Conservation (phyloP, 2,113 vertebrate species). For the Anser cygnoides region DNA sequence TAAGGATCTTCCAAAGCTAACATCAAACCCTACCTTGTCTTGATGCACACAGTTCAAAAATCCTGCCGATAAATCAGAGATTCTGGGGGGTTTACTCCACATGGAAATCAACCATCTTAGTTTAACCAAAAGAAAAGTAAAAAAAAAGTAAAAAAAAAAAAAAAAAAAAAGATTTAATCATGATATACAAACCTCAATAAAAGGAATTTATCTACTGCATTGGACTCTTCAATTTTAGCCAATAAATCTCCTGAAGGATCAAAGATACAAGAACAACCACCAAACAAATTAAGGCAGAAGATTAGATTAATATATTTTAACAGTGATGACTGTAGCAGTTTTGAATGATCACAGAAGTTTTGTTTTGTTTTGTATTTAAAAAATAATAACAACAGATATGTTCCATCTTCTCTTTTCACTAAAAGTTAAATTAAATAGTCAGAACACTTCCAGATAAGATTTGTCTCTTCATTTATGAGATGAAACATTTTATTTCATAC, state of each 20-base stretch:
- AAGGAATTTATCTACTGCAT: background rate
- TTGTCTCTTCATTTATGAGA: background rate
- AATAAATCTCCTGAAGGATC: background rate
- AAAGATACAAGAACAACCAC: background rate
- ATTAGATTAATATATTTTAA: background rate
- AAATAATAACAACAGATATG: background rate
- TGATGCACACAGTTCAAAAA: background rate
- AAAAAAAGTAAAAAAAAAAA: background rate
- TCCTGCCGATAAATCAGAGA: background rate
- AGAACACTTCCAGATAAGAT: background rate
- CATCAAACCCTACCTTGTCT: background rate
- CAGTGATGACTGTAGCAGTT: background rate
- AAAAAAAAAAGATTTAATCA: background rate
- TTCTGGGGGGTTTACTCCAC: background rate
- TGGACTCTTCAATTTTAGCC: background rate
- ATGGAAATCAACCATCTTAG: background rate
- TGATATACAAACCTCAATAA: background rate
- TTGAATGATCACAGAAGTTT: background rate
- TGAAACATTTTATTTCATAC: background rate
- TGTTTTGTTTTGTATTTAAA: background rate
- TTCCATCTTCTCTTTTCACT: background rate
- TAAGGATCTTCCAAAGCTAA: background rate
- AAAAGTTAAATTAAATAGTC: background rate
- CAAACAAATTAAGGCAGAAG: background rate
- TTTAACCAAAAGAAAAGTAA: background rate